Evolutionary conservation across 2,888 invertebrate species (phyloP).

Genomic region (Beris chalybata): DNA sequence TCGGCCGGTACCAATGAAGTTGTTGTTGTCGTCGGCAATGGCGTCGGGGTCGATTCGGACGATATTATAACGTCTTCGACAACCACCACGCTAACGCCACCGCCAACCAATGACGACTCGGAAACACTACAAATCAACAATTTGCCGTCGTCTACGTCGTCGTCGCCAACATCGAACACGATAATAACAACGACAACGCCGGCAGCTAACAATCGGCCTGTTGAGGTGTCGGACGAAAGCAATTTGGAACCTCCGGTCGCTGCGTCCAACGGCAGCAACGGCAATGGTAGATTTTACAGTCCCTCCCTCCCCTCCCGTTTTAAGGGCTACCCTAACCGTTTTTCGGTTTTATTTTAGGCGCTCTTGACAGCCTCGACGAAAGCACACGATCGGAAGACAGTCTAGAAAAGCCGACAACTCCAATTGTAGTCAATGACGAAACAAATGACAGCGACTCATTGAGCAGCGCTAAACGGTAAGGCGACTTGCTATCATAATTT

Average conservation of each 20-base stretch:
- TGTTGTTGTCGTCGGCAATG: constrained; percentile 40
- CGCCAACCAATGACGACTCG: constrained; percentile 58
- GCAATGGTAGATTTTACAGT: no score
- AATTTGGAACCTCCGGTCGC: constrained; percentile 69
- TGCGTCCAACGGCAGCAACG: constrained; percentile 43
- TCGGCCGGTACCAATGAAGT: constrained; percentile 23
- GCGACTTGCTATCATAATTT: not conserved
- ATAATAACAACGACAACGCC: constrained; percentile 38
- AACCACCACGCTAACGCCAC: constrained; percentile 58
- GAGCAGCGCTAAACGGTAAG: constrained; percentile 45
- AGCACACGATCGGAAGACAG: constrained; percentile 76
- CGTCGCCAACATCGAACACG: constrained; percentile 15
- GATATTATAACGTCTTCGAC: constrained; percentile 54
- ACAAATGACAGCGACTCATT: constrained; percentile 46
- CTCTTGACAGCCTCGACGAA: constrained; percentile 62
- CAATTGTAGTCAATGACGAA: constrained; percentile 46
- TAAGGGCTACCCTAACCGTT: not conserved
- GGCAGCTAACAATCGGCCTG: constrained; percentile 43
- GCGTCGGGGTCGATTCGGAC: constrained; percentile 51
- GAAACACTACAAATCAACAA: constrained; percentile 46
- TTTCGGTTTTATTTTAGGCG: constrained; percentile 34
- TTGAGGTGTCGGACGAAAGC: constrained; percentile 70
- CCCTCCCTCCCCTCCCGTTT: not conserved
- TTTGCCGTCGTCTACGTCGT: constrained; percentile 10
- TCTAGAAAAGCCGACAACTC: constrained; percentile 67